Base-by-base conservation (phyloP, 2,888 invertebrate species). In the Rhodophaea formosa region DNA sequence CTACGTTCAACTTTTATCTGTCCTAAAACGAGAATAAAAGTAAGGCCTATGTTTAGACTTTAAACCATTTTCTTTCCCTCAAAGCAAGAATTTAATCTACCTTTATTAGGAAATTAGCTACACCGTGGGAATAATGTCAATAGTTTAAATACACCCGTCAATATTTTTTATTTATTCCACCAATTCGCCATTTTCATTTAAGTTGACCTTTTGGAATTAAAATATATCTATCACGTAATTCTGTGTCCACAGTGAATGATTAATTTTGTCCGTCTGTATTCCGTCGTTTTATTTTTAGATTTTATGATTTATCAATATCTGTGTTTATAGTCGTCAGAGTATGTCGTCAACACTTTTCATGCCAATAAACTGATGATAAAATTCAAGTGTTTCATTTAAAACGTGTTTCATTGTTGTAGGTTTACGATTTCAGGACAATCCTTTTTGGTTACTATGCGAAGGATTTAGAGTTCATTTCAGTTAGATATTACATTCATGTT, bases 311-410 rank as follows among this genome's bases (percentile, higher is more conserved):
- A 23, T 23, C 23, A 23, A 23, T 5, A 39, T 10, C 12, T 46
- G 46, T 46, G 5, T 30, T 2, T 47, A 30, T 47, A 5, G 32
- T n/a, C 39, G n/a, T 39, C 12, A 39, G 6, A 5, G 3, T 32
- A 10, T 32, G 14, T 15, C 32, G 49, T 14, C 32, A 8, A 39
- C 39, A 39, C 12, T 39, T 53, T 16, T 32, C 23, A n/a, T 65
- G 63, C 61, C 53, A 67, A 67, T 65, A 63, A 62, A 67, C 52
- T 47, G 53, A 45, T 60, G 58, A 56, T 35, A 43, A 53, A 32
- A 58, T 23, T 46, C 47, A 32, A 53, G 65, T 68, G 70, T 70
- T 70, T 70, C 67, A 70, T 70, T 70, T 67, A 32, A 30, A n/a
- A 39, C 46, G 35, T 23, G 23, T 23, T 23, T 23, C 5, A 23